Percentiles rank a stretch among this genome's conserved stretches.
These are phyloP conservation scores for Heliothis peltigera DNA, from an alignment of 2,888 invertebrate species.

Conservation along the genomic window DNA sequence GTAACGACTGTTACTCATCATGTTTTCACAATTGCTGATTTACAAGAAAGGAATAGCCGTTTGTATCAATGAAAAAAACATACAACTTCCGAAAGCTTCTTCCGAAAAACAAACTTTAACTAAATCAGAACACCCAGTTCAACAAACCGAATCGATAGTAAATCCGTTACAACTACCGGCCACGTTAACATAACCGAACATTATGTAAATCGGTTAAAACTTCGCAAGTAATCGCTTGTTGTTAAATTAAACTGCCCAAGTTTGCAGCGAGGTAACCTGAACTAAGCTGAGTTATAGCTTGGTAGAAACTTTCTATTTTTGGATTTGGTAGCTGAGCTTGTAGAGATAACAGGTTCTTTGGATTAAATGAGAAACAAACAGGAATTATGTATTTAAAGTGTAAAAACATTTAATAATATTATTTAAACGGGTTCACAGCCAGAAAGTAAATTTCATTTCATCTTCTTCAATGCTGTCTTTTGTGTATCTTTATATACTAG, in stretches of 20 bases:
- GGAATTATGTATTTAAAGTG: background rate
- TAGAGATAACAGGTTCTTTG: background rate
- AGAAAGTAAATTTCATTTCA: no score
- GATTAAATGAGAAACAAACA: background rate
- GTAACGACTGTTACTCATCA: no score
- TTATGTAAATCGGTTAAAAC: constrained; percentile 47
- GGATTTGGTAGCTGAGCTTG: background rate
- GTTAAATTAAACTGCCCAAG: constrained; percentile 48
- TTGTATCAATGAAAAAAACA: no score
- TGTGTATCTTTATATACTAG: no score
- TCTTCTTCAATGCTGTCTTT: no score
- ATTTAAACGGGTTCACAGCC: no score
- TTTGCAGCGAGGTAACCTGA: constrained; percentile 7
- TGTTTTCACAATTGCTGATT: no score
- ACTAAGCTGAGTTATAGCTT: constrained; percentile 19
- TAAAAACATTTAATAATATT: no score
- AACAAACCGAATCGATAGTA: constrained; percentile 12
- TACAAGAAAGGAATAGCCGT: no score
- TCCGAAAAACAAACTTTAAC: no score
- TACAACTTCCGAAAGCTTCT: no score
- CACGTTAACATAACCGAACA: constrained; percentile 21
- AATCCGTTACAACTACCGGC: constrained; percentile 26
- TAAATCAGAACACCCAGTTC: background rate
- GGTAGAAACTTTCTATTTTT: constrained; percentile 4
- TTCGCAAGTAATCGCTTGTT: constrained; percentile 43